These are phyloP conservation scores for Hyaena hyaena DNA, from an alignment of 2,113 vertebrate species.

Conservation along the genomic window DNA sequence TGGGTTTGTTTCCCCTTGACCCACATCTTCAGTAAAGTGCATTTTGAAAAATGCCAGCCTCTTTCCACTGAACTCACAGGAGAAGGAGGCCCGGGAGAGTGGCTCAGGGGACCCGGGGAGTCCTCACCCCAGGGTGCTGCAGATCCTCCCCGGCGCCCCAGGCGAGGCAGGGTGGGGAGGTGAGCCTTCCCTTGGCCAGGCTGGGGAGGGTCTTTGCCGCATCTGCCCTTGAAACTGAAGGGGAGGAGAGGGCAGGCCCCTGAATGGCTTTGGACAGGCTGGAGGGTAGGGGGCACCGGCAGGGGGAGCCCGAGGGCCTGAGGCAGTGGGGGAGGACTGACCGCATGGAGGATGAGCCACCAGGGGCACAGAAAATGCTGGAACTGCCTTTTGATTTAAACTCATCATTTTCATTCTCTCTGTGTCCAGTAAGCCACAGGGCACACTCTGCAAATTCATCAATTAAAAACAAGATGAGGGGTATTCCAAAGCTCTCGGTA, in stretches of 20 bases:
- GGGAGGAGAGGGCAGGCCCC: neutral
- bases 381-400: no score
- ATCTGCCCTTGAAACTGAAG: neutral
- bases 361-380: accelerated
- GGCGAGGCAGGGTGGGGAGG: neutral
- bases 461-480: accelerated
- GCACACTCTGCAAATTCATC: accelerated
- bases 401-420: accelerated
- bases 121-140: neutral
- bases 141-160: accelerated
- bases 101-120: neutral
- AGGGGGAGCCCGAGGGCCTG: accelerated
- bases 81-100: neutral
- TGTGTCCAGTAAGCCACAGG: accelerated
- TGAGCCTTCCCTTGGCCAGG: neutral
- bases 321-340: no score
- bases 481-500: neutral
- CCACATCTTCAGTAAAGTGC: neutral
- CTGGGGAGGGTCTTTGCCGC: neutral
- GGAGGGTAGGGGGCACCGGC: neutral
- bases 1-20: neutral
- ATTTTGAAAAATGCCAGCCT: neutral
- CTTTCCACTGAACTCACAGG: neutral
- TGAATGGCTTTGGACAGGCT: accelerated
- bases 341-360: accelerated